Percentiles rank a stretch among this genome's conserved stretches.
phyloP scores from a whole-genome alignment of 2,888 invertebrate species.

The Merodon equestris region DNA sequence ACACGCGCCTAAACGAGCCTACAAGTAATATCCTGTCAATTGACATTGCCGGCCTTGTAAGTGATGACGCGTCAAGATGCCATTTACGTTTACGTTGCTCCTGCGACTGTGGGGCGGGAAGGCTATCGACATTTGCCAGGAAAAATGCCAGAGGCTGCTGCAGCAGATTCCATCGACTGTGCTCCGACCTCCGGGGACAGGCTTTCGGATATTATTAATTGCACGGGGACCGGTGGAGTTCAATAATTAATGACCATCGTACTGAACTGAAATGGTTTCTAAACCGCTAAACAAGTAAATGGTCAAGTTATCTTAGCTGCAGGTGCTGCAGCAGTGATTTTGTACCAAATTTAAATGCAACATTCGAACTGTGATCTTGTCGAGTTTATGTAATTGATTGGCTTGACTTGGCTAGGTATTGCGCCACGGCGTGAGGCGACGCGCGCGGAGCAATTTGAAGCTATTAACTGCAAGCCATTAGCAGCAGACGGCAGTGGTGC shows the following conservation, averaged over 20 bases:
- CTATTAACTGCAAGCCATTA: conserved; percentile 50
- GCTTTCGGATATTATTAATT: conserved; percentile 58
- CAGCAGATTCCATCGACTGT: background rate
- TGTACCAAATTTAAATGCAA: conserved; percentile 37
- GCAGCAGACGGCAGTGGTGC: conserved; percentile 31
- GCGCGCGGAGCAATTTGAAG: conserved; percentile 58
- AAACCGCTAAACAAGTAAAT: conserved; percentile 12
- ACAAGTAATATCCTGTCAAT: conserved; percentile 64
- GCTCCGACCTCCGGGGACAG: background rate
- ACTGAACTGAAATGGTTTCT: no score
- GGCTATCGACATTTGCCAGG: background rate
- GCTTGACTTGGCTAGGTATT: conserved; percentile 37
- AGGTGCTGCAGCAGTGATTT: conserved; percentile 23
- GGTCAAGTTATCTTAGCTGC: conserved; percentile 10
- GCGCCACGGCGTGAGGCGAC: conserved; percentile 51
- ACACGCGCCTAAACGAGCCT: conserved; percentile 16
- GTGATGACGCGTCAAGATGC: conserved; percentile 49
- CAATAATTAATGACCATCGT: conserved; percentile 47
- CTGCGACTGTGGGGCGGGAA: conserved; percentile 8
- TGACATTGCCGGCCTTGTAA: conserved; percentile 61
- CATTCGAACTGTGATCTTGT: conserved; percentile 16
- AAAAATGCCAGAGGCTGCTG: background rate
- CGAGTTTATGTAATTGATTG: conserved; percentile 56
- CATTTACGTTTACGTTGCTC: conserved; percentile 4
- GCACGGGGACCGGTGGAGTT: conserved; percentile 22